phyloP scores from a whole-genome alignment of 2,888 invertebrate species.

The Panzeria rudis region DNA sequence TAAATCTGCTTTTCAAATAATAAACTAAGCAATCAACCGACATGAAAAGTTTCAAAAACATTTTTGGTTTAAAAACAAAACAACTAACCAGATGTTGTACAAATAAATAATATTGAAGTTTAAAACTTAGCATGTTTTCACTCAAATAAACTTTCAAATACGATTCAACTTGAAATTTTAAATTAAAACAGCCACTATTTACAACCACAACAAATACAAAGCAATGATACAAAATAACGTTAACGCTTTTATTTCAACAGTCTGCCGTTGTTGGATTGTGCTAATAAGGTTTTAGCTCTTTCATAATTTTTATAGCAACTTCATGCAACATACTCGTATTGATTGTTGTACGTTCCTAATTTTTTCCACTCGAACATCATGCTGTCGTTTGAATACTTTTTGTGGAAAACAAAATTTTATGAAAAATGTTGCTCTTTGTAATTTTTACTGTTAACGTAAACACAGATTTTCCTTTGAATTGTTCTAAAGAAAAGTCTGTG shows the following conservation, averaged over 20 bases:
- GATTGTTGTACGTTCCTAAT: slow-evolving; percentile 11
- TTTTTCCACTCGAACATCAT: slow-evolving; percentile 8
- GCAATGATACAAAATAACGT: background rate
- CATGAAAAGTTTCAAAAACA: slow-evolving; percentile 42
- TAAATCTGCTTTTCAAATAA: slow-evolving; percentile 7
- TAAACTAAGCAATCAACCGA: slow-evolving; percentile 19
- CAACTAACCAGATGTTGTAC: slow-evolving; percentile 25
- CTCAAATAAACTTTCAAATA: slow-evolving; percentile 26
- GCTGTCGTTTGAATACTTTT: slow-evolving; percentile 25
- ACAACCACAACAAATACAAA: slow-evolving; percentile 1
- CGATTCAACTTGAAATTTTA: slow-evolving; percentile 8
- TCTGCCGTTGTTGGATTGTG: background rate
- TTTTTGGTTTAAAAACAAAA: slow-evolving; percentile 5
- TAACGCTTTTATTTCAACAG: background rate
- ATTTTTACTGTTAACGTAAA: slow-evolving; percentile 43
- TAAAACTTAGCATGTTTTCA: background rate
- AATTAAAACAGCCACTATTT: slow-evolving; percentile 1
- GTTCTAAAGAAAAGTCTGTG: slow-evolving; percentile 55
- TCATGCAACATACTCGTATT: slow-evolving; percentile 50
- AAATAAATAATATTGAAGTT: slow-evolving; percentile 32
- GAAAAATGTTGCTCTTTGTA: slow-evolving; percentile 34
- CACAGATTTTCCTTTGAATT: slow-evolving; percentile 59
- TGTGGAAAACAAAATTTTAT: slow-evolving; percentile 26
- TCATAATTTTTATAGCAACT: slow-evolving; percentile 18
- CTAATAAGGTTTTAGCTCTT: slow-evolving; percentile 6